Base-by-base conservation (phyloP, 2,888 invertebrate species). In the Drosophila multiciliata region DNA sequence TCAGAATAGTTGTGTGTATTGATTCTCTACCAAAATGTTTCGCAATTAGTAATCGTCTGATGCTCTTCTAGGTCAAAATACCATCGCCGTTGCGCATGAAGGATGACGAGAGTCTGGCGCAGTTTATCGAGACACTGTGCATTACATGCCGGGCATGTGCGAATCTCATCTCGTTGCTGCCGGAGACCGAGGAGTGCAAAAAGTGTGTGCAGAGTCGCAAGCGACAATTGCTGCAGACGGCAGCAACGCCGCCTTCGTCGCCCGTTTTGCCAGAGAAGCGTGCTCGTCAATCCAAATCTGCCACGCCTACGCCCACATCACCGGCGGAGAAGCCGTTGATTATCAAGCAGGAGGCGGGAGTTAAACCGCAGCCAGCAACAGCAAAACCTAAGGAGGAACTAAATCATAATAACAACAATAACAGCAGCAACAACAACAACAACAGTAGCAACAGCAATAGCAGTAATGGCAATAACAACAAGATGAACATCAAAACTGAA, bases 171-270 rank as follows among this genome's bases (percentile, higher is more conserved):
- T 93, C 93, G 45, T 80, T 93, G 52, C 87, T 91, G 66, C 92
- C 92, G 20, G 93, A 92, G 52, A 93, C 92, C 33, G 93, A 93
- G 67, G 92, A 93, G 66, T 93, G 93, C 83, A 93, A 93, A 49
- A 93, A 93, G 80, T 93, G 93, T 87, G 86, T 90, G 42, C 83
- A 89, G 35, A 85, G 81, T 66, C 90, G 91, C 55, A 92, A 92
- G 73, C 84, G 92, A 54, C 89, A 89, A 57, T 64, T 90, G 77
- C 71, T 82, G 6, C 82, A 90, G 74, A 77, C 82, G 73, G 75
- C 82, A 48, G 73, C 90, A 32, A 87, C 90, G 38, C 90, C 91
- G 26, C 90, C 91, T 17, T 80, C 90, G 23, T 91, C 92, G 42
- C 91, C 92, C 32, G 85, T 87, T 53, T 77, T 86, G 52, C 80